phyloP scores from a whole-genome alignment of 92 coral and sea anemone species.

The Actinostola sp. region DNA sequence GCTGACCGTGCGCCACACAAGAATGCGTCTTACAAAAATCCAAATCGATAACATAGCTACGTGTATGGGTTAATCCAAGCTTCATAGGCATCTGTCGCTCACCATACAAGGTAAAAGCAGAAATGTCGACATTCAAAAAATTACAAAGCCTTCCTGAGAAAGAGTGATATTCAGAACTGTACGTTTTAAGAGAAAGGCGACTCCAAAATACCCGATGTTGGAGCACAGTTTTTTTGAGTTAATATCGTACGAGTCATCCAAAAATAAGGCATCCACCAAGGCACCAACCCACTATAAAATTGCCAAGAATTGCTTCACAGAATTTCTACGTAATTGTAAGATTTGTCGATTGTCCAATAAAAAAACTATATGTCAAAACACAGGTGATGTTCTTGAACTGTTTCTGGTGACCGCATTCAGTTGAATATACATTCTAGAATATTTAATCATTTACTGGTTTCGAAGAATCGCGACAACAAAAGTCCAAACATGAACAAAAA shows the following conservation, averaged over 20 bases:
- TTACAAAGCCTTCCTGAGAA: not conserved
- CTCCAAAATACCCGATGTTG: not conserved
- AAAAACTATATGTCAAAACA: too few relatives aligned
- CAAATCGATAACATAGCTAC: conserved; percentile 24
- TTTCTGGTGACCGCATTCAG: conserved; percentile 16
- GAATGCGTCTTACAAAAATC: conserved; percentile 14
- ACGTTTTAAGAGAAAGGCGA: not conserved
- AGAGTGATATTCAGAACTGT: not conserved
- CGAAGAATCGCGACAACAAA: not conserved
- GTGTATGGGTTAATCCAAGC: not conserved
- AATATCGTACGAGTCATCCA: conserved; percentile 4
- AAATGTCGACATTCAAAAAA: not conserved
- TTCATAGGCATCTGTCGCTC: conserved; percentile 4
- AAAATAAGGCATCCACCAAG: not conserved
- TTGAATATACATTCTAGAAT: not conserved
- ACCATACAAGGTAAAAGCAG: not conserved
- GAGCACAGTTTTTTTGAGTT: not conserved
- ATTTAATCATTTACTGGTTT: conserved; percentile 7
- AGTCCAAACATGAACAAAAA: conserved; percentile 3
- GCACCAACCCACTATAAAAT: conserved; percentile 18
- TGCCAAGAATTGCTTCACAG: conserved; percentile 7
- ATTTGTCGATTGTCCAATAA: not conserved
- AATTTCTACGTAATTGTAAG: not conserved
- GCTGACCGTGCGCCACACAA: not conserved
- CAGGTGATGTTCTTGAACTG: too few relatives aligned